Evolutionary conservation across 1,140 invertebrate species (phyloP).

Genomic region (Papilio polytes): DNA sequence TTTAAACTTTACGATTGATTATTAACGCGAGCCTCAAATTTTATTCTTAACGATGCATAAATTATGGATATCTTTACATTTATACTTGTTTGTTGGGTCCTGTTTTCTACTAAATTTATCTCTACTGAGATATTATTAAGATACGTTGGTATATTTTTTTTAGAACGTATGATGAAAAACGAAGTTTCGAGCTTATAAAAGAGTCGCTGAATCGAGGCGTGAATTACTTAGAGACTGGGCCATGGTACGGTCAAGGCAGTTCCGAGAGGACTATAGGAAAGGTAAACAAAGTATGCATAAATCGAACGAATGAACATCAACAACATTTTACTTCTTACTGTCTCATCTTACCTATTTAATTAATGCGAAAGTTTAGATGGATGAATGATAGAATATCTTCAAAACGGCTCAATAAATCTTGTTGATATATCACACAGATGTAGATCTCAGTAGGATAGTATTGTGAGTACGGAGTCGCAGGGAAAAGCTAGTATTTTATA

Average conservation of each 20-base stretch:
- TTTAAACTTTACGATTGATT: neutral
- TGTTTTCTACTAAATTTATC: neutral
- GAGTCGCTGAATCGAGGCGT: conserved; percentile 91
- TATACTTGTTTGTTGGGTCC: neutral
- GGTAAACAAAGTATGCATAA: conserved; percentile 78
- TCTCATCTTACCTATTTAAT: too few relatives aligned
- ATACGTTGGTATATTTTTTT: conserved; percentile 44
- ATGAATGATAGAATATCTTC: too few relatives aligned
- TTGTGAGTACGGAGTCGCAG: too few relatives aligned
- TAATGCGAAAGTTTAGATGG: too few relatives aligned
- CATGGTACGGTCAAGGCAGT: conserved; percentile 95
- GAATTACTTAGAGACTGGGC: conserved; percentile 96
- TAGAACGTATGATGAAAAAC: conserved; percentile 63
- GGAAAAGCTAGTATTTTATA: too few relatives aligned
- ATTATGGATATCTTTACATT: neutral
- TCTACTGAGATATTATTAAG: neutral
- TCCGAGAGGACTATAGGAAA: conserved; percentile 93
- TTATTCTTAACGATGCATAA: conserved; percentile 1
- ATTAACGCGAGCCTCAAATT: neutral
- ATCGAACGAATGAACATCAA: neutral
- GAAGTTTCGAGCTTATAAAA: conserved; percentile 86
- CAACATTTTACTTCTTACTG: neutral
- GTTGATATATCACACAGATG: too few relatives aligned
- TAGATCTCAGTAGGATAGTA: too few relatives aligned
- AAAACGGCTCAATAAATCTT: too few relatives aligned